phyloP scores from a whole-genome alignment of 2,888 invertebrate genomes.

The Drosophila austrosaltans region DNA sequence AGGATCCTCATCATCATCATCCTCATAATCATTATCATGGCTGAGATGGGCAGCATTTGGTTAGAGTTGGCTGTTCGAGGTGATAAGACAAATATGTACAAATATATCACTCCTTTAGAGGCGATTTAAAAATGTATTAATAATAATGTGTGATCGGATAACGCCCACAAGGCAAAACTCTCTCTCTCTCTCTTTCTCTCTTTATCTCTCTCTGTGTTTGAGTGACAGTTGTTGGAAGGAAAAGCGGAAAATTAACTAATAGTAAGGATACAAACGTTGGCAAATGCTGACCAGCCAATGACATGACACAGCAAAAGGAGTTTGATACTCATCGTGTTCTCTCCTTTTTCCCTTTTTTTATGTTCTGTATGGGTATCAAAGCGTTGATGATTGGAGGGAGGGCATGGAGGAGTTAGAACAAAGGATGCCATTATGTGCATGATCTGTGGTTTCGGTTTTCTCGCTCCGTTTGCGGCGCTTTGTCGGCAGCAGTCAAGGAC shows the following conservation, averaged over 20 bases:
- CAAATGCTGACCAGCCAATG: conserved; percentile 50
- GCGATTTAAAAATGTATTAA: conserved; percentile 72
- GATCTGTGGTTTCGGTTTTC: conserved; percentile 70
- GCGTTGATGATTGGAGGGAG: conserved; percentile 24
- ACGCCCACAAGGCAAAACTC: conserved; percentile 53
- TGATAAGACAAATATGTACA: conserved; percentile 78
- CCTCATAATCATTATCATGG: no score
- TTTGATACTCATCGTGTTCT: conserved; percentile 6
- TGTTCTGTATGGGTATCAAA: conserved; percentile 12
- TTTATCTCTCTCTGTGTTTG: not conserved
- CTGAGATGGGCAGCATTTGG: conserved; percentile 29
- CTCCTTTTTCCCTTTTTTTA: no score
- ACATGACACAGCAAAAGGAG: conserved; percentile 65
- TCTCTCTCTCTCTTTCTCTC: not conserved
- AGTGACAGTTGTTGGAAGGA: conserved; percentile 39
- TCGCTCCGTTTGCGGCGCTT: conserved; percentile 61
- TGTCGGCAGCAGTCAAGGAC: conserved; percentile 65
- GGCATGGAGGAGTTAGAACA: conserved; percentile 44
- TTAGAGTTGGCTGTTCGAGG: conserved; percentile 51
- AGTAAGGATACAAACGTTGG: not conserved
- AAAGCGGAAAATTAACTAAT: conserved; percentile 39
- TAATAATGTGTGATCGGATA: conserved; percentile 69
- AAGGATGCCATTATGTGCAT: conserved; percentile 75
- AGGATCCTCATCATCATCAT: conserved; percentile 30
- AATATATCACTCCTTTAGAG: conserved; percentile 75